phyloP scores from a whole-genome alignment of 2,113 vertebrate genomes.

The Eulemur macaco region DNA sequence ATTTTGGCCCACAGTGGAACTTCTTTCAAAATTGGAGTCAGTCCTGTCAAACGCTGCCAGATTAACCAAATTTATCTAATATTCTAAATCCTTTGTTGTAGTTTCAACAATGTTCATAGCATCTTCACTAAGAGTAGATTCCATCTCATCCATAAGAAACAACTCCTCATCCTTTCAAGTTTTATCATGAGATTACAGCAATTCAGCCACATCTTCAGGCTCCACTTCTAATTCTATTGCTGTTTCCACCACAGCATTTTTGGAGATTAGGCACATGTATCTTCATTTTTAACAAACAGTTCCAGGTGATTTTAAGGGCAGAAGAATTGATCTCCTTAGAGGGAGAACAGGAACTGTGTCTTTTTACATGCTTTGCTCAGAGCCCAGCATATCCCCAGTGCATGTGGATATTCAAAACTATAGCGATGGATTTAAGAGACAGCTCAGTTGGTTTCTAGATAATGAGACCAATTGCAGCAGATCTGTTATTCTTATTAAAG shows the following conservation, averaged over 20 bases:
- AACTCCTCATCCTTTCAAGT: background rate
- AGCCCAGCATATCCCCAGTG: background rate
- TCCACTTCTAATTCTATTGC: background rate
- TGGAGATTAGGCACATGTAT: background rate
- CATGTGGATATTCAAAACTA: background rate
- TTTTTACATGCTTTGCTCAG: background rate
- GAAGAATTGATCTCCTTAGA: background rate
- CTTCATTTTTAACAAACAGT: slow-evolving; percentile 20
- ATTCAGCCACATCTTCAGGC: background rate
- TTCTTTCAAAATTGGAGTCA: background rate
- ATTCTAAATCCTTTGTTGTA: background rate
- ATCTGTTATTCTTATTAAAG: background rate
- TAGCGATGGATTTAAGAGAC: background rate
- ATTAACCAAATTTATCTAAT: background rate
- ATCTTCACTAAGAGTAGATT: background rate
- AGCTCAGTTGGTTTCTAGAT: background rate
- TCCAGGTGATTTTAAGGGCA: background rate
- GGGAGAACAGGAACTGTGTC: background rate
- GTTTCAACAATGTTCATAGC: background rate
- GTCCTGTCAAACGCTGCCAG: background rate
- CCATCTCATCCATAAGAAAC: background rate
- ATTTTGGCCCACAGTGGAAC: background rate
- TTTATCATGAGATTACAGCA: background rate
- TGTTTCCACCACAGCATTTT: background rate
- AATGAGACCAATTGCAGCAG: background rate